Evolutionary conservation across 2,113 vertebrate species (phyloP).

Genomic region (Drymodes brunneopygia): DNA sequence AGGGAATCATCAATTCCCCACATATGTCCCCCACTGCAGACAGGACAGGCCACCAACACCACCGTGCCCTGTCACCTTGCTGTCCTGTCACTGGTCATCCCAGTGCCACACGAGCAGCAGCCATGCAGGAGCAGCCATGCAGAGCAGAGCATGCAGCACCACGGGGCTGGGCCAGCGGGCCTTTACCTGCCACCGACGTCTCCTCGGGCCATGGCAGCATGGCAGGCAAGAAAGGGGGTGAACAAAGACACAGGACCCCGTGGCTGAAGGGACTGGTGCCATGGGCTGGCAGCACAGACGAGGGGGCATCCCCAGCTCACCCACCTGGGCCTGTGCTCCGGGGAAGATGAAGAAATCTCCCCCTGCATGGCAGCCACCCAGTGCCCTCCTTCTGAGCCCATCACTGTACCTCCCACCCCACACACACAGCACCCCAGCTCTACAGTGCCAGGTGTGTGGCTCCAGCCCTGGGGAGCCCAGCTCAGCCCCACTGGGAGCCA

Average conservation of each 20-base stretch:
- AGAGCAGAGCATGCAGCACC: slow-evolving; percentile 25
- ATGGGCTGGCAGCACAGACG: fast-evolving
- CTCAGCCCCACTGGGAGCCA: not conserved
- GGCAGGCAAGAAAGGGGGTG: slow-evolving; percentile 39
- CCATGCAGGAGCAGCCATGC: slow-evolving; percentile 41
- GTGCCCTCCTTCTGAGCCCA: not conserved
- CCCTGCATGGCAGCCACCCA: not conserved
- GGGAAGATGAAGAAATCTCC: not conserved
- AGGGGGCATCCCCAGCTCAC: not conserved
- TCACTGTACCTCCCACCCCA: fast-evolving
- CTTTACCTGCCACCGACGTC: slow-evolving; percentile 56
- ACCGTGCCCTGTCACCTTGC: fast-evolving
- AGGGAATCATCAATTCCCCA: not conserved
- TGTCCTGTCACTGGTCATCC: not conserved
- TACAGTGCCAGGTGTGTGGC: fast-evolving
- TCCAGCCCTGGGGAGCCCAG: not conserved
- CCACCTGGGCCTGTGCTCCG: not conserved
- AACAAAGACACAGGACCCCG: not conserved
- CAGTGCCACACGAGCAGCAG: not conserved
- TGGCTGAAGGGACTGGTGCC: not conserved
- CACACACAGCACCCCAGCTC: not conserved
- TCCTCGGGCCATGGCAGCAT: slow-evolving; percentile 48
- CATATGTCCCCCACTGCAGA: fast-evolving
- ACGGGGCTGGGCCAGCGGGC: not conserved
- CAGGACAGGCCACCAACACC: not conserved